Evolutionary conservation across 2,797 vertebrate species (phyloP).

Genomic region (Fratercula arctica): DNA sequence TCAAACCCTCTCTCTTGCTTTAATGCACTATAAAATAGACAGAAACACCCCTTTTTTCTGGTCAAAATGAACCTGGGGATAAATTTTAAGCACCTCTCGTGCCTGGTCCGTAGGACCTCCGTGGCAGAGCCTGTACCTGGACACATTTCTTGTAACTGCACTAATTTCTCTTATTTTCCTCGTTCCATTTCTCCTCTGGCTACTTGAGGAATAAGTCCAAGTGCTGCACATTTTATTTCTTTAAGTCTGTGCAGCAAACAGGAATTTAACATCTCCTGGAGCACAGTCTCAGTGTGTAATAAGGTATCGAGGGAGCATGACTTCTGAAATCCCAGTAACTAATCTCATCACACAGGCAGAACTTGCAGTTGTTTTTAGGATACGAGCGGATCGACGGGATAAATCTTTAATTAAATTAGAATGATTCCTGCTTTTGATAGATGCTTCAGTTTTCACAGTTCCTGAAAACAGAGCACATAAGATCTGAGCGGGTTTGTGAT

Average conservation of each 20-base stretch:
- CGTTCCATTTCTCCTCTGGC: not conserved
- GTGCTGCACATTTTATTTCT: not conserved
- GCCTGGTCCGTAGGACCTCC: not conserved
- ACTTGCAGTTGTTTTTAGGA: not conserved
- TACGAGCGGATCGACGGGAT: not conserved
- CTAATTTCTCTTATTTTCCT: not conserved
- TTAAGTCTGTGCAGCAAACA: not conserved
- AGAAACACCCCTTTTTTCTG: not conserved
- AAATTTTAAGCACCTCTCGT: not conserved
- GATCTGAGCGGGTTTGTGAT: not conserved
- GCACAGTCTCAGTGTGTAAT: not conserved
- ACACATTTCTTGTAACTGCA: not conserved
- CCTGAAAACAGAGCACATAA: not conserved
- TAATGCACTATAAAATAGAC: not conserved
- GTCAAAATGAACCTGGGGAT: not conserved
- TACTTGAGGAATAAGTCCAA: not conserved
- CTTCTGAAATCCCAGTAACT: not conserved
- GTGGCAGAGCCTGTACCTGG: not conserved
- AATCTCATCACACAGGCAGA: not conserved
- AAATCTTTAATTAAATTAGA: constrained; percentile 38
- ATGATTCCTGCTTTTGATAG: not conserved
- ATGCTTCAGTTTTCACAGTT: not conserved
- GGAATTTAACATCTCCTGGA: not conserved
- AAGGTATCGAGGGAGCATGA: not conserved
- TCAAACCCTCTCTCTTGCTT: not conserved